Evolutionary conservation across 2,113 vertebrate genomes (phyloP).

Genomic region (Myotis brandtii): DNA sequence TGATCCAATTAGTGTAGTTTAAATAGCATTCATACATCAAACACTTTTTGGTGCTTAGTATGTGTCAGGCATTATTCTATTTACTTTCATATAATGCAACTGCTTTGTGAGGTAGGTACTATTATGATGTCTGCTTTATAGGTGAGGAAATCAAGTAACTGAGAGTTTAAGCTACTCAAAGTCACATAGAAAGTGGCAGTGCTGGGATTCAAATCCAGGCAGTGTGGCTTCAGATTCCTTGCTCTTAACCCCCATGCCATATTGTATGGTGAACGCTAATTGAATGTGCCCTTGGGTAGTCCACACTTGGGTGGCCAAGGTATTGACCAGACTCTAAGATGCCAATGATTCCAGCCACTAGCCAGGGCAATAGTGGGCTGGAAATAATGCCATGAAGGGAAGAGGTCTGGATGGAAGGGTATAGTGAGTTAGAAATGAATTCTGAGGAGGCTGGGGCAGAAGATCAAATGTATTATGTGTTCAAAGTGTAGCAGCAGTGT

Average conservation of each 20-base stretch:
- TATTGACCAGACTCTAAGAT: neutral
- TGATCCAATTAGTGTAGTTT: conserved; percentile 32
- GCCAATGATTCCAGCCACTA: neutral
- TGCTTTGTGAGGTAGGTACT: neutral
- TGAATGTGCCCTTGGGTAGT: neutral
- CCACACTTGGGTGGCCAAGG: neutral
- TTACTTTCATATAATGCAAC: neutral
- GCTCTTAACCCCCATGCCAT: neutral
- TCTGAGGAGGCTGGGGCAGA: neutral
- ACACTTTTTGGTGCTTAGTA: conserved; percentile 5
- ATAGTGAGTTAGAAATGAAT: neutral
- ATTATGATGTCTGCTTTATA: conserved; percentile 12
- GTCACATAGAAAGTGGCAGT: neutral
- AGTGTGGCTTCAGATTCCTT: neutral
- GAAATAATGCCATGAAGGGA: neutral
- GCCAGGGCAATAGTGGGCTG: neutral
- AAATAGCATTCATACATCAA: neutral
- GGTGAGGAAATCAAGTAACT: conserved; percentile 12
- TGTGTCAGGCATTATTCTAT: neutral
- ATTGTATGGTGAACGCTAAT: neutral
- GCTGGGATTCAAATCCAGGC: conserved; percentile 18
- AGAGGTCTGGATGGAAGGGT: neutral
- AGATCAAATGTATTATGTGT: neutral
- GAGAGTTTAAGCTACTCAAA: conserved; percentile 23
- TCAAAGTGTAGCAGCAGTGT: neutral